phyloP scores from a whole-genome alignment of 2,113 vertebrate species.

The Hippotragus niger region DNA sequence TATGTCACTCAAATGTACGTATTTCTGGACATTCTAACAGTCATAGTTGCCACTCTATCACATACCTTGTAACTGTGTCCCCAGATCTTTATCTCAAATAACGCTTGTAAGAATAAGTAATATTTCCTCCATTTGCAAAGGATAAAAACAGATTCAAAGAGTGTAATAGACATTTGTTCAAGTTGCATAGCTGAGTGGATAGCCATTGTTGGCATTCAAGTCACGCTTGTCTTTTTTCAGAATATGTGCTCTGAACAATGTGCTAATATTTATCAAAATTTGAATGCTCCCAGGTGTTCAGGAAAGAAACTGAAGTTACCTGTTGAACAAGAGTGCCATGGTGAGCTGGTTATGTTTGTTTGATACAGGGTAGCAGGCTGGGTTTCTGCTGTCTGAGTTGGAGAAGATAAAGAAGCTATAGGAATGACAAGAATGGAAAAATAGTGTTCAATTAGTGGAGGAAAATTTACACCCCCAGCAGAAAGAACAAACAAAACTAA shows the following conservation, averaged over 20 bases:
- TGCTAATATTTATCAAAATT: neutral
- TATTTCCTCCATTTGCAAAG: neutral
- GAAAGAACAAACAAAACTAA: neutral
- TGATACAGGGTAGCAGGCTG: neutral
- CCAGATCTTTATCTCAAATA: neutral
- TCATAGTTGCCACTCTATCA: neutral
- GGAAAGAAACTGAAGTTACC: neutral
- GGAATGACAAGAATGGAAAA: neutral
- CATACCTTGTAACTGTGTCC: neutral
- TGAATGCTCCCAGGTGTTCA: neutral
- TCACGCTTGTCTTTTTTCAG: neutral
- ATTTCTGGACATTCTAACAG: neutral
- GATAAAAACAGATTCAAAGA: neutral
- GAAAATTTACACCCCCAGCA: neutral
- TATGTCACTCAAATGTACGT: neutral
- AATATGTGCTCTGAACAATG: neutral
- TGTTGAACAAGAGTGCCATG: neutral
- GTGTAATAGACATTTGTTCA: neutral
- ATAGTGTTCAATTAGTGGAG: neutral
- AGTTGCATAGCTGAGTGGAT: neutral
- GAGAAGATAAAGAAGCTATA: neutral
- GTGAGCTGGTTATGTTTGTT: neutral
- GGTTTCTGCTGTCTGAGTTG: neutral
- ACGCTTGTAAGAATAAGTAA: neutral
- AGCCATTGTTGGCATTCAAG: neutral